A percentile compares a stretch with the other conserved stretches of the same genome.
phyloP scores from a whole-genome alignment of 2,797 vertebrate genomes.

The Pangasius sanitwongsei region DNA sequence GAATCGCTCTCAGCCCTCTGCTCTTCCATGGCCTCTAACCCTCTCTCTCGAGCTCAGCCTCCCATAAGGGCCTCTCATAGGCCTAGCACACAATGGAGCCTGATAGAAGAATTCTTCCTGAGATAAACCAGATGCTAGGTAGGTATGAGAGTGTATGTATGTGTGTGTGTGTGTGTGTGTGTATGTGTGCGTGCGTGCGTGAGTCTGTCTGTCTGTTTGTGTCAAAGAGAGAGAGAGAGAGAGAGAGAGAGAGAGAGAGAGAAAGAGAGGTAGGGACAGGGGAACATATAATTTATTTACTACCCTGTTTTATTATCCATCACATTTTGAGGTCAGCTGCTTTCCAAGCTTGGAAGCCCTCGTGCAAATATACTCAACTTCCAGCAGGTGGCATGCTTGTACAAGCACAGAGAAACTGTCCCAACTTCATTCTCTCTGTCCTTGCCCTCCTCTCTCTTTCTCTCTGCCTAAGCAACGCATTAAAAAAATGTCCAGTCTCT shows the following conservation, averaged over 20 bases:
- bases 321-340: constrained; percentile 20
- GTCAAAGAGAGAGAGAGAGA: not conserved
- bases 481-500: constrained; percentile 28
- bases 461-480: not conserved
- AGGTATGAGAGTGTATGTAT: constrained; percentile 37
- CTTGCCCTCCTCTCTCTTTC: not conserved
- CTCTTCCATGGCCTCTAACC: constrained; percentile 61
- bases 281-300: constrained; percentile 49
- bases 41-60: constrained; percentile 62
- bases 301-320: constrained; percentile 43
- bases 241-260: constrained; percentile 1
- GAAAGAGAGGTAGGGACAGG: not conserved
- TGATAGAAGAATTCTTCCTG: constrained; percentile 59
- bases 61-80: constrained; percentile 60
- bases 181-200: not conserved
- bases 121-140: constrained; percentile 61
- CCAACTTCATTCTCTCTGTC: constrained; percentile 8
- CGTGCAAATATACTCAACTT: constrained; percentile 26
- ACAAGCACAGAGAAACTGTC: constrained; percentile 62
- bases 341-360: not conserved
- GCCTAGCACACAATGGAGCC: constrained; percentile 58
- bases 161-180: not conserved
- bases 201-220: not conserved
- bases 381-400: constrained; percentile 80
- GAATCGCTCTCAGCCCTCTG: constrained; percentile 77